Evolutionary conservation across 2,797 vertebrate species (phyloP).

Genomic region (Labroides dimidiatus): DNA sequence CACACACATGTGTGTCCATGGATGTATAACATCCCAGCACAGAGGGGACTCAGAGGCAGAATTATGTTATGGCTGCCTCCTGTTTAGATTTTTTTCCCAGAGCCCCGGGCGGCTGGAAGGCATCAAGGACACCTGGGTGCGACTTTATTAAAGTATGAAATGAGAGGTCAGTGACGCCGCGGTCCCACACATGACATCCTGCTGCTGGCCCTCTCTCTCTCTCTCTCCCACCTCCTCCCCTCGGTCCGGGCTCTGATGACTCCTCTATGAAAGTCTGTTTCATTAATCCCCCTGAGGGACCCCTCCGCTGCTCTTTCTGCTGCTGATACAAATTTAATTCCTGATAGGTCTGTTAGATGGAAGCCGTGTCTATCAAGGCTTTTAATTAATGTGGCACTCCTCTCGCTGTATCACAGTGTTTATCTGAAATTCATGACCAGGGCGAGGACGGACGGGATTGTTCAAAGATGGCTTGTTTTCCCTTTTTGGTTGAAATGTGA

Average conservation of each 20-base stretch:
- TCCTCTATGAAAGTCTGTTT: conserved; percentile 86
- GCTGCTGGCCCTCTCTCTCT: conserved; percentile 77
- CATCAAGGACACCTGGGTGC: conserved; percentile 88
- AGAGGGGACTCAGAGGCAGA: conserved; percentile 53
- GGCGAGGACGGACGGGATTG: conserved; percentile 72
- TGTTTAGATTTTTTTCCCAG: conserved; percentile 77
- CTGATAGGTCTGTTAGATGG: conserved; percentile 84
- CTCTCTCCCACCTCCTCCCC: conserved; percentile 61
- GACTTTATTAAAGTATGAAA: conserved; percentile 91
- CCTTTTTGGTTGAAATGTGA: conserved; percentile 78
- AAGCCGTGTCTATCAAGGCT: conserved; percentile 80
- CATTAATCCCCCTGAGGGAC: conserved; percentile 85
- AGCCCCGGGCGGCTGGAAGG: conserved; percentile 83
- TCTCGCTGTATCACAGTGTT: conserved; percentile 74
- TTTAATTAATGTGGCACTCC: conserved; percentile 84
- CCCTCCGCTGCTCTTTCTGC: conserved; percentile 81
- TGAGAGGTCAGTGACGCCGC: conserved; percentile 86
- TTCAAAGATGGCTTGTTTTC: conserved; percentile 77
- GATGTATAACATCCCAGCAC: conserved; percentile 62
- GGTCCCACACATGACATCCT: conserved; percentile 84
- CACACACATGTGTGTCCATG: conserved; percentile 40
- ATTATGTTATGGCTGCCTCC: conserved; percentile 77
- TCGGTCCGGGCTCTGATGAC: conserved; percentile 77
- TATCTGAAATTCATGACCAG: conserved; percentile 77
- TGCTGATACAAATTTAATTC: conserved; percentile 85